Base-by-base conservation (phyloP, 2,888 invertebrate genomes). In the Folsomia candida region DNA sequence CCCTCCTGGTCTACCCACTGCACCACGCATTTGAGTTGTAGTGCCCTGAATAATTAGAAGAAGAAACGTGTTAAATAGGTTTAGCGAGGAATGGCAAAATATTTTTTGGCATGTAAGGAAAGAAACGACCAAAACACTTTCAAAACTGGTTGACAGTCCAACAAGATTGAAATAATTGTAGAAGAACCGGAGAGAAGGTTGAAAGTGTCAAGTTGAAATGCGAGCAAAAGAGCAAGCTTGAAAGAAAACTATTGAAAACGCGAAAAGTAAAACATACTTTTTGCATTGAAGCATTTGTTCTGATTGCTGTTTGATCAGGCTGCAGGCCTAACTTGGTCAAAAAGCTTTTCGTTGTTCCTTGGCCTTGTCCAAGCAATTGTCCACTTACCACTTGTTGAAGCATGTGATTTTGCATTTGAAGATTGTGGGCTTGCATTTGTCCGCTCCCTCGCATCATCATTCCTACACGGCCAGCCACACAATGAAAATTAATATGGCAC, bases 351-450 rank as follows among this genome's bases (percentile, higher is more conserved):
- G 62, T 29, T n/a, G 28, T 29, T 62, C 62, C 62, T n/a, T 28
- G 28, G 14, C 27, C 18, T 9, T 37, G 37, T 64, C 47, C 51
- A 47, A 64, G 63, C 51, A 64, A 64, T 28, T 74, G 73, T 60
- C 76, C 74, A 51, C 70, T 65, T 68, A 74, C 76, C 37, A 75
- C 78, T 60, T 78, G 78, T 65, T 78, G 78, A 58, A 78, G 58
- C 22, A 78, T 69, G 51, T 78, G 78, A 51, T 72, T 76, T 28
- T 72, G 72, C 1, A 71, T 72, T 37, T 74, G 51, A 57, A 70
- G 73, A 54, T 74, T 70, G 22, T 62, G 62, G 28, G 28, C 62
- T 6, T 62, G 27, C 20, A 60, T 6, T 26, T 60, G 60, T n/a
- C 28, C 54, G 25, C 59, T 51, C 26, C 47, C 68, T 22, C 65